Evolutionary conservation across 2,888 invertebrate genomes (phyloP), one percentile per base, ranked within the genome.

Genomic region (Platycnemis pennipes): DNA sequence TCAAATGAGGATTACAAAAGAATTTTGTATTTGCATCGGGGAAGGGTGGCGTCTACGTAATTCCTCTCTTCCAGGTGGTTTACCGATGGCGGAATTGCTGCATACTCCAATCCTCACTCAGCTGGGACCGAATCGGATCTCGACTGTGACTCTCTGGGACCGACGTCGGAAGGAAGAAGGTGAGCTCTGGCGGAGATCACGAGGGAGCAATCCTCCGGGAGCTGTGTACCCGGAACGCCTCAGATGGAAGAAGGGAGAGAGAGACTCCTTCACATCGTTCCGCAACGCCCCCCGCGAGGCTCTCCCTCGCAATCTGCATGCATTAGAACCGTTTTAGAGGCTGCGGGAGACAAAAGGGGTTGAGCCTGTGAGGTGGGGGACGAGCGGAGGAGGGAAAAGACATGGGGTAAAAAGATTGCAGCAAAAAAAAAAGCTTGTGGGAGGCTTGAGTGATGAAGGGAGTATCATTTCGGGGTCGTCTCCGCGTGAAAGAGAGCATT

Each of bases 301-400:
- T 13, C 16, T 77, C 31, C 77, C 77, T 77, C 77, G 37, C 77
- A 77, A 77, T 77, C 77, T 77, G 77, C 77, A 77, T 77, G 77
- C 77, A 77, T 77, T 77, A 77, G 77, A 77, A 37, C 77, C 77
- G 77, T 77, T 77, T 77, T 77, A 77, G 77, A 37, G 37, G 77
- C 77, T 77, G 77, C 77, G 77, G 77, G 77, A 77, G 77, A 37
- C 77, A 77, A 77, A 11, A 77, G 77, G 69, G 37, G 77, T n/a
- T 31, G 31, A 11, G 77, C 37, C 1, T 7, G 77, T n/a, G 37
- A 13, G 31, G 37, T 1, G 37, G 31, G 2, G 77, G 77, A 1
- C 31, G n/a, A 37, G 69, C 4, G 49, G 5, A 49, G 49, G 49
- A 37, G 37, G 77, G 77, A 8, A 37, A 37, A 37, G 77, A 77